Evolutionary conservation across 2,113 vertebrate genomes (phyloP), one percentile per base, ranked within the genome.

Genomic region (Cheirogaleus medius): DNA sequence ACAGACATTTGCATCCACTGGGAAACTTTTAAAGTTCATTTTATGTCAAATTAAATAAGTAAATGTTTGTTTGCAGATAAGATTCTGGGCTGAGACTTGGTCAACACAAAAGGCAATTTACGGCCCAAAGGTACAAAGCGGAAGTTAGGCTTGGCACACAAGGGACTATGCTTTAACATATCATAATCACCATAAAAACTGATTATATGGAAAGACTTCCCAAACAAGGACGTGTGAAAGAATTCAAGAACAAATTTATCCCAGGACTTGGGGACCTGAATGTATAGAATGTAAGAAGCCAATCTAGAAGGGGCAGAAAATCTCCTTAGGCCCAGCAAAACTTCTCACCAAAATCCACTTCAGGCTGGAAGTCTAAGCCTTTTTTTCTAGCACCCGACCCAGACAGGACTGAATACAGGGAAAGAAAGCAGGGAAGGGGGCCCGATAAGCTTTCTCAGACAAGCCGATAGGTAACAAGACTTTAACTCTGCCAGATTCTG

Each of bases 271-370:
- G 39, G 20, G 17, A 8, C 2, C n/a, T 60, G 68, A 71, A 93
- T 64, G 87, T 87, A 60, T 8, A 83, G 5, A 91, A 74, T 69
- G 21, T 25, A 84, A 87, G 68, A 69, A 71, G 17, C 44, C 60
- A 17, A 18, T 93, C n/a, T 54, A 94, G 66, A 86, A 87, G n/a
- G 76, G 52, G 87, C 37, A 95, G 49, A 93, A 97, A 93, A 80
- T 80, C 20, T 58, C 71, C 69, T 37, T 76, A 77, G 68, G n/a
- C 11, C 34, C 88, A 52, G 39, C 21, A 78, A 39, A 86, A 68
- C 32, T 54, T 84, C 49, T 47, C 87, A 56, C 29, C 66, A 34
- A 95, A 93, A 93, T 27, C 23, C 21, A 77, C 44, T 81, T 93
- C 23, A 63, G 76, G 37, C 10, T 69, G 10, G 2, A 78, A 76